Evolutionary conservation across 2,113 vertebrate species (phyloP).

Genomic region (Gyps fulvus): DNA sequence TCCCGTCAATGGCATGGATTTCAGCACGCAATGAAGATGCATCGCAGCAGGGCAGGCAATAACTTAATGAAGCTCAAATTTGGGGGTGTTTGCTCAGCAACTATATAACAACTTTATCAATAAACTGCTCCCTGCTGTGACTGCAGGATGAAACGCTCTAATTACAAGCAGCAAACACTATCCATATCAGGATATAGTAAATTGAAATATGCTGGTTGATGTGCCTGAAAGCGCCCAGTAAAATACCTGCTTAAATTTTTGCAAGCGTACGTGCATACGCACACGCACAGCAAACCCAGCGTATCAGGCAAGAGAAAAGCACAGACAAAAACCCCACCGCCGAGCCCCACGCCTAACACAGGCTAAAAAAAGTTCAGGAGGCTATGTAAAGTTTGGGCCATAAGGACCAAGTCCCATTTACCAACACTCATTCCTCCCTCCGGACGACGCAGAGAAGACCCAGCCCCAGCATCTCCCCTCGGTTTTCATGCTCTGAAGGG

Average conservation of each 20-base stretch:
- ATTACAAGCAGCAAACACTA: background rate
- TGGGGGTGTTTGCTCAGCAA: slow-evolving; percentile 54
- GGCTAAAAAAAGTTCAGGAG: background rate
- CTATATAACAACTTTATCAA: slow-evolving; percentile 46
- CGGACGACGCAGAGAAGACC: background rate
- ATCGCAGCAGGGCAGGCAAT: background rate
- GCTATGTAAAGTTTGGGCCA: background rate
- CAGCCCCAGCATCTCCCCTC: background rate
- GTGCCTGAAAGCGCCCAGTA: background rate
- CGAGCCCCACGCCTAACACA: fast-evolving
- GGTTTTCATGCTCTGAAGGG: background rate
- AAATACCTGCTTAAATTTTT: background rate
- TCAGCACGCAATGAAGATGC: background rate
- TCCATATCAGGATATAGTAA: background rate
- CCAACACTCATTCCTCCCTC: background rate
- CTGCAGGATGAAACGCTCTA: background rate
- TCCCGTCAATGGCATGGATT: background rate
- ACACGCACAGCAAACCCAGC: fast-evolving
- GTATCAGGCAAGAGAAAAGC: background rate
- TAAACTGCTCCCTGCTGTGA: background rate
- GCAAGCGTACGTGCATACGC: fast-evolving
- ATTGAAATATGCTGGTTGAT: background rate
- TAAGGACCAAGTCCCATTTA: background rate
- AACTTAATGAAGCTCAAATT: slow-evolving; percentile 48
- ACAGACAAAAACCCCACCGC: background rate